A percentile compares a stretch with the other conserved stretches of the same genome.
These are phyloP conservation scores for Xyrichtys novacula DNA, from an alignment of 2,797 vertebrate genomes.

Conservation along the genomic window DNA sequence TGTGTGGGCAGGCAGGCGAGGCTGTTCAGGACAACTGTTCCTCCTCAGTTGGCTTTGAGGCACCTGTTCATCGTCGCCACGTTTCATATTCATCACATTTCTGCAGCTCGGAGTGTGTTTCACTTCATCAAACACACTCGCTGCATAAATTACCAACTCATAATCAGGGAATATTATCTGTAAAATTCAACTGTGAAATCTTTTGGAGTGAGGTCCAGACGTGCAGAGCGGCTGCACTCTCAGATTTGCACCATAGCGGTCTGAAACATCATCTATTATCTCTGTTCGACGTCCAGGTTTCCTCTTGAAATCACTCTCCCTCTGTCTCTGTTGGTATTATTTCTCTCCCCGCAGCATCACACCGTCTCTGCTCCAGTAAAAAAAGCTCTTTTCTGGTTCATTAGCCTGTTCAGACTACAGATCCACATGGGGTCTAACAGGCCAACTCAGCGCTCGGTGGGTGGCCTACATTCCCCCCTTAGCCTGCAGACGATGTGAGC, in stretches of 20 bases:
- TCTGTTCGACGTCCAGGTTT: no score
- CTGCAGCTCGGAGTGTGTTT: background rate
- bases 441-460: conserved; percentile 1
- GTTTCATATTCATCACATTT: conserved; percentile 13
- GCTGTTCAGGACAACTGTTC: conserved; percentile 52
- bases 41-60: conserved; percentile 21
- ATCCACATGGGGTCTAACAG: background rate
- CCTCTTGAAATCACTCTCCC: background rate
- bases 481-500: conserved; percentile 47
- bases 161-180: no score
- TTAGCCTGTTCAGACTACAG: conserved; percentile 11
- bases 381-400: background rate
- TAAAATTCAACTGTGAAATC: no score
- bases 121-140: background rate
- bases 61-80: conserved; percentile 42
- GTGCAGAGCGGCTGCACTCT: background rate
- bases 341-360: conserved; percentile 3
- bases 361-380: background rate
- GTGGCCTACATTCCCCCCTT: conserved; percentile 45
- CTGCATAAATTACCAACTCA: background rate
- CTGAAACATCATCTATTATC: no score
- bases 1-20: conserved; percentile 10
- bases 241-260: no score
- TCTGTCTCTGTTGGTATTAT: background rate
- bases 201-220: background rate